phyloP scores from a whole-genome alignment of 2,113 vertebrate genomes.

The Oceanites oceanicus region DNA sequence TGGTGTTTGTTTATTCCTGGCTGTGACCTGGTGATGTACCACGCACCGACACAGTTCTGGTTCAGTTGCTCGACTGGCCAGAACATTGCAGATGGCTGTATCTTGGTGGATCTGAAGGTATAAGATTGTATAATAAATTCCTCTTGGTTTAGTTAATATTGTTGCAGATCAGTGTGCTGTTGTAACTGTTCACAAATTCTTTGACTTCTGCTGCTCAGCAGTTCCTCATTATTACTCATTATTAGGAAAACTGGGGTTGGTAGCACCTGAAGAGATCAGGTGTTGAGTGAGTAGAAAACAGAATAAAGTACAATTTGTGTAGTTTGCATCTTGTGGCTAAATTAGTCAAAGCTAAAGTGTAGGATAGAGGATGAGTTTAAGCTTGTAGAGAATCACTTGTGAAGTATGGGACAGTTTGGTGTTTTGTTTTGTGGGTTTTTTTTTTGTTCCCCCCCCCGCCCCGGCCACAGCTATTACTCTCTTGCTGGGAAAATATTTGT shows the following conservation, averaged over 20 bases:
- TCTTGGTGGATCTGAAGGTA: background rate
- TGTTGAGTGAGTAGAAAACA: background rate
- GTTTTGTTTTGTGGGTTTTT: too few relatives aligned
- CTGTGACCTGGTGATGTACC: background rate
- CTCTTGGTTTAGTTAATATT: background rate
- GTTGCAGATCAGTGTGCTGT: background rate
- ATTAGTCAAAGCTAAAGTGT: background rate
- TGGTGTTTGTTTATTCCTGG: background rate
- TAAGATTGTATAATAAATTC: background rate
- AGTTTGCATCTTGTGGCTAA: background rate
- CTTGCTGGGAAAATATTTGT: too few relatives aligned
- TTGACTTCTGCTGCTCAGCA: background rate
- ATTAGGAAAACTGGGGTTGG: background rate
- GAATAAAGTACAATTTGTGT: background rate
- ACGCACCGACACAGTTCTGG: accelerated
- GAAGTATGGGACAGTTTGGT: too few relatives aligned
- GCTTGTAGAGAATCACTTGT: background rate
- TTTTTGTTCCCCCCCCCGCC: too few relatives aligned
- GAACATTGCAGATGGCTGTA: accelerated
- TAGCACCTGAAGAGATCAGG: background rate
- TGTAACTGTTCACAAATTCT: background rate
- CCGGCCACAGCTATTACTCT: background rate
- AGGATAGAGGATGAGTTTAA: too few relatives aligned
- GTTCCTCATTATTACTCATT: accelerated
- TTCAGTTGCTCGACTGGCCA: background rate